These are phyloP conservation scores for Toxotes lorentzi DNA, from an alignment of 2,797 vertebrate species.

Conservation along the genomic window DNA sequence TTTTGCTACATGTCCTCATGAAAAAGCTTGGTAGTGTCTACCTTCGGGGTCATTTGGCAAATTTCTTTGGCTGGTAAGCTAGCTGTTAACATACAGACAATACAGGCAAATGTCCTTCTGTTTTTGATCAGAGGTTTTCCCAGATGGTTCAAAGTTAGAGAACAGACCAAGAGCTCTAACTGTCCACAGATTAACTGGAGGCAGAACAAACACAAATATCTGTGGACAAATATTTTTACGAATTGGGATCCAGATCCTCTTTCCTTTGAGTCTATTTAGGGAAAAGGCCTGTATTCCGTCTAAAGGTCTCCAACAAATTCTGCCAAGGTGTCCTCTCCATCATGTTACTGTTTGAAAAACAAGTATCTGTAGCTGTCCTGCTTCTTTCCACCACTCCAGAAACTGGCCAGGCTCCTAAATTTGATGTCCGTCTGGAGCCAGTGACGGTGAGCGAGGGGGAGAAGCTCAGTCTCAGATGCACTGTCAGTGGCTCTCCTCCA, in stretches of 20 bases:
- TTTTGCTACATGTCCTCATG: background rate
- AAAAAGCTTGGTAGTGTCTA: background rate
- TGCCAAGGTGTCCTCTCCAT: background rate
- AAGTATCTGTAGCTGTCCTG: background rate
- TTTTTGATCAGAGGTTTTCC: background rate
- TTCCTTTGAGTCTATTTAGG: background rate
- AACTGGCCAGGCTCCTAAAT: constrained; percentile 88
- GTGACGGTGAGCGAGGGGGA: constrained; percentile 87
- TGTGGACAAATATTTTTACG: background rate
- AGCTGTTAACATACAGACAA: background rate
- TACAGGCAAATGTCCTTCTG: background rate
- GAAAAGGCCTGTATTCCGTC: background rate
- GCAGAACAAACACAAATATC: background rate
- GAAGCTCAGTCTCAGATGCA: constrained; percentile 90
- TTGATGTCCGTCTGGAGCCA: constrained; percentile 89
- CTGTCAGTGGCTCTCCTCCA: constrained; percentile 89
- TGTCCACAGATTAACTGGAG: background rate
- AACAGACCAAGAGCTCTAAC: background rate
- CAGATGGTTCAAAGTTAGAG: background rate
- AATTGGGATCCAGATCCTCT: background rate
- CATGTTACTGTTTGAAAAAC: constrained; percentile 5
- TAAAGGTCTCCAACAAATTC: background rate
- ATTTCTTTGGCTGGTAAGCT: background rate
- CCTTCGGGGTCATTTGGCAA: no score
- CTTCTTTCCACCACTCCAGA: constrained; percentile 76